Evolutionary conservation across 2,888 invertebrate genomes (phyloP).

Genomic region (Scaptomyza caliginosa): DNA sequence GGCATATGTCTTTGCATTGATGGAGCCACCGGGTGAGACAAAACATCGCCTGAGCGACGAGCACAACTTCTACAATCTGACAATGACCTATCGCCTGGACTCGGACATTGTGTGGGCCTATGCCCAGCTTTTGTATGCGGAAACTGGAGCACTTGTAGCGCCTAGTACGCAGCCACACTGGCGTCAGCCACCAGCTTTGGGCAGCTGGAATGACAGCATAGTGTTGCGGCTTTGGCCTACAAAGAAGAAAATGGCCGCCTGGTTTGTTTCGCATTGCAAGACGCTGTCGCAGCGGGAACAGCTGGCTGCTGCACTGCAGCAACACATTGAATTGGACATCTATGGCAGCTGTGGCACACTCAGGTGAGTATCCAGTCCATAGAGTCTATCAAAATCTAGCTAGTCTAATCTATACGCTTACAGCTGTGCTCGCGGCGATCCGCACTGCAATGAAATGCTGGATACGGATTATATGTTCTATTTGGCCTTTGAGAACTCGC

Average conservation of each 20-base stretch:
- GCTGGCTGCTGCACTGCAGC: slow-evolving; percentile 85
- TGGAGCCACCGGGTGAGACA: slow-evolving; percentile 84
- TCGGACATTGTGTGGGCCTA: slow-evolving; percentile 85
- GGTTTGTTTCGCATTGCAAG: slow-evolving; percentile 86
- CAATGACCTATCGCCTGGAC: slow-evolving; percentile 86
- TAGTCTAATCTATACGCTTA: slow-evolving; percentile 28
- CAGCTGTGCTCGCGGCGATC: slow-evolving; percentile 74
- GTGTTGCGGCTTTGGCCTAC: slow-evolving; percentile 54
- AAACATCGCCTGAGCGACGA: slow-evolving; percentile 80
- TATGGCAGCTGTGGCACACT: slow-evolving; percentile 87
- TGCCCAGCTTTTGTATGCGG: slow-evolving; percentile 75
- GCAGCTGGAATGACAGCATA: slow-evolving; percentile 54
- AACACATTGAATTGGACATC: slow-evolving; percentile 86
- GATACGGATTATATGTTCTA: slow-evolving; percentile 88
- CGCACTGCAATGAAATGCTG: slow-evolving; percentile 82
- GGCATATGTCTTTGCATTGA: slow-evolving; percentile 85
- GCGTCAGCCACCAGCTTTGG: slow-evolving; percentile 57
- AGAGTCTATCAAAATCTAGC: no score
- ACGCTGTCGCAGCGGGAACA: slow-evolving; percentile 84
- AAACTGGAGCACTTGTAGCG: slow-evolving; percentile 70
- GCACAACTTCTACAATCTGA: slow-evolving; percentile 85
- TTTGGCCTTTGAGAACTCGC: slow-evolving; percentile 88
- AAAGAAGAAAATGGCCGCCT: slow-evolving; percentile 85
- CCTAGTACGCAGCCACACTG: slow-evolving; percentile 72
- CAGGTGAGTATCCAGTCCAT: slow-evolving; percentile 62